A percentile compares a stretch with the other conserved stretches of the same genome.
phyloP scores from a whole-genome alignment of 2,797 vertebrate genomes.

The Pogonophryne albipinna region DNA sequence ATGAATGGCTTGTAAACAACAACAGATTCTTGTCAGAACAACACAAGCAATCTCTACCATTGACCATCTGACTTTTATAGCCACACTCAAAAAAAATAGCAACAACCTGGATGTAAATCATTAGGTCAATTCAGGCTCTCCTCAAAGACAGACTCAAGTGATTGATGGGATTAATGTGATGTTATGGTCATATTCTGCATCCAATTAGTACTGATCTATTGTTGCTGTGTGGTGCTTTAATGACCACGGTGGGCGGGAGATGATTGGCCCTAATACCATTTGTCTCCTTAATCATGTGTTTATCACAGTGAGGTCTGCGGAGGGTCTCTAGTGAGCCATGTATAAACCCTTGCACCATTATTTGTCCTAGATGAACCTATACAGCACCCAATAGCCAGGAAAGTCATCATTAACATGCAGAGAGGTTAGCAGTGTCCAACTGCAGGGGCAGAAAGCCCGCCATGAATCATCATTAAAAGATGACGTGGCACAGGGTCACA shows the following conservation, averaged over 20 bases:
- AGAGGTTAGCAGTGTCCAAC: slow-evolving; percentile 61
- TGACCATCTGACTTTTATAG: slow-evolving; percentile 38
- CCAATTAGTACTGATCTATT: slow-evolving; percentile 95
- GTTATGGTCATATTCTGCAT: slow-evolving; percentile 89
- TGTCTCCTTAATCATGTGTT: slow-evolving; percentile 94
- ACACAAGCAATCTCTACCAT: slow-evolving; percentile 14
- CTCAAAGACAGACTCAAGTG: slow-evolving; percentile 75
- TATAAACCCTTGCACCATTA: slow-evolving; percentile 69
- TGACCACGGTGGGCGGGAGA: slow-evolving; percentile 89
- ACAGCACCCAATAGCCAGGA: slow-evolving; percentile 49
- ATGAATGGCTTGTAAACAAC: neutral
- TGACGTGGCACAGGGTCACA: slow-evolving; percentile 62
- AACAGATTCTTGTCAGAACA: slow-evolving; percentile 28
- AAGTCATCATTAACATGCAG: slow-evolving; percentile 74
- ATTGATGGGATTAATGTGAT: slow-evolving; percentile 87
- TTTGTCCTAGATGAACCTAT: slow-evolving; percentile 54
- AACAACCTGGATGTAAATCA: slow-evolving; percentile 57
- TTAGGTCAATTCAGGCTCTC: slow-evolving; percentile 87
- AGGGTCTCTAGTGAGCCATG: slow-evolving; percentile 82
- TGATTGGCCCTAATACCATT: slow-evolving; percentile 92
- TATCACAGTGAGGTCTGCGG: slow-evolving; percentile 86
- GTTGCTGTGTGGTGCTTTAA: slow-evolving; percentile 88
- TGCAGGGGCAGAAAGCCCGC: slow-evolving; percentile 59
- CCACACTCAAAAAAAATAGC: neutral
- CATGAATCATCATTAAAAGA: slow-evolving; percentile 79